Base-by-base conservation (phyloP, 92 coral and sea anemone species). In the Porites lobata region DNA sequence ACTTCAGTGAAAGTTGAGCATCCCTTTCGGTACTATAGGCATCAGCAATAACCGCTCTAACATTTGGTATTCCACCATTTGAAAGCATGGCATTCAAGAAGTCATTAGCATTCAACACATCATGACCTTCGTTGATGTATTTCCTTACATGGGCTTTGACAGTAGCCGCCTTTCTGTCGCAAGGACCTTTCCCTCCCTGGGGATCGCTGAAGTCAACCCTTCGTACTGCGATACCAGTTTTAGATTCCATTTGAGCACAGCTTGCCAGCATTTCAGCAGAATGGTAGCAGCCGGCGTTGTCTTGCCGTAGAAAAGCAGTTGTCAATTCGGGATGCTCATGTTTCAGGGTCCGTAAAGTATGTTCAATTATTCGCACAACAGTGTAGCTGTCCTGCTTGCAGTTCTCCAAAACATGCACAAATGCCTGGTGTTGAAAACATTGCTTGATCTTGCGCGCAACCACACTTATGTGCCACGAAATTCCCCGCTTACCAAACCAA, bases 391-490 rank as follows among this genome's bases (percentile, higher is more conserved):
- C 91, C 61, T 88, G 87, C 19, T 76, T 81, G 24, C 69, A 79
- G 47, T 76, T 79, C 81, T 88, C 50, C 38, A 64, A 72, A 50
- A 88, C 67, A 83, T 88, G 91, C 72, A 87, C 83, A 50, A 87
- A 80, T 18, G 86, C 63, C 29, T 88, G 91, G 53, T 76, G 50
- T 65, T 88, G 76, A 43, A 82, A 87, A 12, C 51, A 8, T 6
- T 84, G 83, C 4, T 78, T 22, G 18, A 64, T 65, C 54, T 70
- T 82, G 22, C 83, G 87, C 12, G 50, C 91, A 59, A 53, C 91
- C 19, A 88, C 91, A 63, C 91, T 81, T n/a, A 88, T 80, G 79
- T 88, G 91, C 91, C 91, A 88, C 51, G 87, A 88, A 79, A 88
- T 81, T 32, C 77, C 75, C 15, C 75, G 38, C 17, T 70, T 70